These are phyloP conservation scores for Deroplatys truncata DNA, from an alignment of 2,888 invertebrate genomes.

Conservation along the genomic window DNA sequence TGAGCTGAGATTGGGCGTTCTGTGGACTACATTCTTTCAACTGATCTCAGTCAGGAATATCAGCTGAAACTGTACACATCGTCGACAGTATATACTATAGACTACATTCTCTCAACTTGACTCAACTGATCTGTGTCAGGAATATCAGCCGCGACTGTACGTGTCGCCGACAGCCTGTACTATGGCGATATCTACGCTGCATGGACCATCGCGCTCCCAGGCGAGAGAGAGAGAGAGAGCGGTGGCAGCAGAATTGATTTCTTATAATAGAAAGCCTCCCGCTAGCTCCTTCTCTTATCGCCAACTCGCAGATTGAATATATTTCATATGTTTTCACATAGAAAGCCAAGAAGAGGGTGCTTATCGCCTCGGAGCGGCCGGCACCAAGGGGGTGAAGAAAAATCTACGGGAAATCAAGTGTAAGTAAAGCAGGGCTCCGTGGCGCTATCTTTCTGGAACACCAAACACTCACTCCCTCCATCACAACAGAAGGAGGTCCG, in stretches of 20 bases:
- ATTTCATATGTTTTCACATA: constrained; percentile 58
- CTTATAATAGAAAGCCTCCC: constrained; percentile 40
- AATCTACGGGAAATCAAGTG: constrained; percentile 46
- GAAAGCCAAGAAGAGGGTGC: constrained; percentile 36
- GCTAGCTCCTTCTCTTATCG: constrained; percentile 53
- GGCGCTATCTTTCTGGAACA: constrained; percentile 30
- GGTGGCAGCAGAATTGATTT: constrained; percentile 37
- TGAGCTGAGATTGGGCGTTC: too few relatives aligned
- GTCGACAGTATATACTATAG: too few relatives aligned
- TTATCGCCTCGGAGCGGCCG: constrained; percentile 37
- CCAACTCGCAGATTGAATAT: constrained; percentile 63
- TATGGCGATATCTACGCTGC: constrained; percentile 17
- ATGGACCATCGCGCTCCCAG: constrained; percentile 26
- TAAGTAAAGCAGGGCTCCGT: constrained; percentile 31
- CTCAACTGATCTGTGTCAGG: too few relatives aligned
- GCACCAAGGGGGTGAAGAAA: constrained; percentile 28
- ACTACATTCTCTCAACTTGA: too few relatives aligned
- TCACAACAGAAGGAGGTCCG: neutral
- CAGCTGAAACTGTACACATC: too few relatives aligned
- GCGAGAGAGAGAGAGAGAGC: neutral
- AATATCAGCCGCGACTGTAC: neutral
- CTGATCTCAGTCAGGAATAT: too few relatives aligned
- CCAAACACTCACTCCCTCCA: constrained; percentile 25
- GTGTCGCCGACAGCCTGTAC: constrained; percentile 7
- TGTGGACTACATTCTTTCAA: too few relatives aligned